Evolutionary conservation across 2,888 invertebrate species (phyloP), one percentile per base, ranked within the genome.

Genomic region (Pemphredon lugubris): DNA sequence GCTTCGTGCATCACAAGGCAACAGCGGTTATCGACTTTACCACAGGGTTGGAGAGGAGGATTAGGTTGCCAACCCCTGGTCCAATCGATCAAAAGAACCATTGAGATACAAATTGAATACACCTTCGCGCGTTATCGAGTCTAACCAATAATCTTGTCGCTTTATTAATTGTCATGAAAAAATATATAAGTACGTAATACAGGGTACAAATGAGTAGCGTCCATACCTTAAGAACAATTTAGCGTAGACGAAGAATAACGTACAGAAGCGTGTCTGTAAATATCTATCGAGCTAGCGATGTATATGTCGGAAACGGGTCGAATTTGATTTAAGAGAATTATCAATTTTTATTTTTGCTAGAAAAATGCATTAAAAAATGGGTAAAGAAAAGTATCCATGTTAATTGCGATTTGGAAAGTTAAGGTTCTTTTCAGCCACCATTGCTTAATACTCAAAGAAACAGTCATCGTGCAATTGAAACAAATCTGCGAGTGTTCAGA

Each of bases 101-200:
- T 21, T 51, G 23, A 39, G 48, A 20, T 60, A 67, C 54, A 34
- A 68, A 40, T 40, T 13, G 55, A 48, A 68, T 9, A 60, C n/a
- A 7, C 32, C 9, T 64, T 40, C 34, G 11, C 20, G 48, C 13
- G 2, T n/a, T 59, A 47, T 60, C 54, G 48, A 61, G 11, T 67
- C 59, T 69, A 69, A 57, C 50, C 58, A 73, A 70, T 77, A 79
- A 54, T 73, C 34, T 60, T 72, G 57, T 70, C 48, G 60, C 48
- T 79, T 80, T 79, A 80, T 80, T 79, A 67, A 34, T 68, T 70
- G 74, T 79, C 74, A 74, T 71, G 66, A 77, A 61, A 73, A 67
- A 61, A 63, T 53, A 37, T 40, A 44, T 63, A 51, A 48, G 26
- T 55, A 63, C 45, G 55, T 67, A 68, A 55, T 66, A 80, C 63